Conservation (phyloP, 2,113 vertebrate genomes). For the Sinocyclocheilus maitianheensis region DNA sequence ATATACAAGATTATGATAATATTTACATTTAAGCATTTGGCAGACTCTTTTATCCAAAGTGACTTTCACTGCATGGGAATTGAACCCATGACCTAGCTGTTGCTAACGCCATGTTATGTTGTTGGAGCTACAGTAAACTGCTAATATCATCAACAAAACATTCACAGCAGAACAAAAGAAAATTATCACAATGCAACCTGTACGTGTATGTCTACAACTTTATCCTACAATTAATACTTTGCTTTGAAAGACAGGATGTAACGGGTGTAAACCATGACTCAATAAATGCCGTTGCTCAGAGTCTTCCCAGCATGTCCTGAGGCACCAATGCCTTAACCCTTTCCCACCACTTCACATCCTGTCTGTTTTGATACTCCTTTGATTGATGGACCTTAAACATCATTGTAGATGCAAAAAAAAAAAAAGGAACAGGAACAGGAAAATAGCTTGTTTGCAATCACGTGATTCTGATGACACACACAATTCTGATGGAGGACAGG, state of each 20-base stretch:
- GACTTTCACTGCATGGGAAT: not conserved
- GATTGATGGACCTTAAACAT: slow-evolving; percentile 44
- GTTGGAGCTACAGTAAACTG: not conserved
- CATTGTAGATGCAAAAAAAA: slow-evolving; percentile 16
- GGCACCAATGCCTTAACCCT: slow-evolving; percentile 20
- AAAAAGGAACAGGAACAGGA: too few relatives aligned
- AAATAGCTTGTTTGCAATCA: too few relatives aligned
- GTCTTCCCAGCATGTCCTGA: not conserved
- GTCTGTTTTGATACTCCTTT: not conserved
- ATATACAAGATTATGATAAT: not conserved
- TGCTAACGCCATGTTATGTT: too few relatives aligned
- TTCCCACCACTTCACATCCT: slow-evolving; percentile 34
- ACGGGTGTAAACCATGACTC: slow-evolving; percentile 11
- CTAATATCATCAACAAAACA: not conserved
- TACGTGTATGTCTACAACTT: not conserved
- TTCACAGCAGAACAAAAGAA: not conserved
- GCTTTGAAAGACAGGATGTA: not conserved
- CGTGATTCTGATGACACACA: too few relatives aligned
- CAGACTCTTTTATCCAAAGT: not conserved
- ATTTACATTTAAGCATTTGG: not conserved
- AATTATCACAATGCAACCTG: not conserved
- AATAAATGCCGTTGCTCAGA: slow-evolving; percentile 1
- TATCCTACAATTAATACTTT: not conserved
- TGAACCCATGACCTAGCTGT: not conserved
- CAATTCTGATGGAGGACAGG: too few relatives aligned